A percentile compares a stretch with the other conserved stretches of the same genome.
Conservation (phyloP, 2,797 vertebrate genomes). For the Sciurus carolinensis region DNA sequence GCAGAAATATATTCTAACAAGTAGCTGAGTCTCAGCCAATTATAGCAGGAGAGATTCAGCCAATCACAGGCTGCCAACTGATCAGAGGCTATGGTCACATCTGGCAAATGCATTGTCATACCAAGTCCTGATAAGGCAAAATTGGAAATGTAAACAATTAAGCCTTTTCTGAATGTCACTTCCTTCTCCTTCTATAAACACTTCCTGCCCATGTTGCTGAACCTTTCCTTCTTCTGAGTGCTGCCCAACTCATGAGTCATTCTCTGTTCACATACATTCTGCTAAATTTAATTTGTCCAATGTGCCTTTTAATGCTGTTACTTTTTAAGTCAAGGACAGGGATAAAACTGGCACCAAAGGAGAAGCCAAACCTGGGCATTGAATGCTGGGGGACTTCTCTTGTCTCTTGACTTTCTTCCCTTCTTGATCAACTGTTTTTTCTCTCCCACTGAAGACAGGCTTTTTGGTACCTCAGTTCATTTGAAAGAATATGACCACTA, state of each 20-base stretch:
- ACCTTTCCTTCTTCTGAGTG: background rate
- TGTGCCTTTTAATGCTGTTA: background rate
- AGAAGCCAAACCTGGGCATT: background rate
- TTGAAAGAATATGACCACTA: background rate
- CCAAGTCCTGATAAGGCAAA: background rate
- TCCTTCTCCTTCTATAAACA: background rate
- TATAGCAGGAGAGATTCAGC: no score
- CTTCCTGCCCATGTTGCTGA: background rate
- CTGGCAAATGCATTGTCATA: background rate
- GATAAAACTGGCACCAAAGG: background rate
- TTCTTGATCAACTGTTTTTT: constrained; percentile 24
- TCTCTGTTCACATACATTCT: background rate
- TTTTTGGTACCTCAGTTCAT: background rate
- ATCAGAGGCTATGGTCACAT: no score
- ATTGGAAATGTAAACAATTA: background rate
- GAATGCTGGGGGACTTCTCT: background rate
- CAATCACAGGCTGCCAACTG: background rate
- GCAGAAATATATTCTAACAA: background rate
- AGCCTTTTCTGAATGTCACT: background rate
- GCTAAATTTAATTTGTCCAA: background rate
- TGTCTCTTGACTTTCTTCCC: background rate
- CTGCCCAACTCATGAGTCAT: background rate
- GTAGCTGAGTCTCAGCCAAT: background rate
- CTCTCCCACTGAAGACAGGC: background rate
- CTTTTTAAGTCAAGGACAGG: background rate